Conservation (phyloP, 2,113 vertebrate genomes). For the Redunca redunca region DNA sequence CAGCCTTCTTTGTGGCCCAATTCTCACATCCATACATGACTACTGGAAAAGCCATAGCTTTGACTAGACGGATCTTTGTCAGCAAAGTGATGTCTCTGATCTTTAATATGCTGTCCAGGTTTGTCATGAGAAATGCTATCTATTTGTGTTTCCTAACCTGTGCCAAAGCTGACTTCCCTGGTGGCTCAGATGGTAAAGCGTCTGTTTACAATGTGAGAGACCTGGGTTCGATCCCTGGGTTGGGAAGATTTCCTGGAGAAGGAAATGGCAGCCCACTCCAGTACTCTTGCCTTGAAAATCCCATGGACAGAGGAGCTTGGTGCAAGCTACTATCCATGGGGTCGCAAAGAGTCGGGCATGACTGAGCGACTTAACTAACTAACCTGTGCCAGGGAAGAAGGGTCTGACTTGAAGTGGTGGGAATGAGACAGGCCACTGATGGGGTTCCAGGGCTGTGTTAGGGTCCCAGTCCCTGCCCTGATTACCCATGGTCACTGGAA, state of each 20-base stretch:
- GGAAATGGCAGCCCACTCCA: too few species aligned
- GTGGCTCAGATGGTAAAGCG: too few species aligned
- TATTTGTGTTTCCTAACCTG: too few species aligned
- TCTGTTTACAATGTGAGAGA: too few species aligned
- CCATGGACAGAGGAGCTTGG: too few species aligned
- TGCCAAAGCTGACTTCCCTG: too few species aligned
- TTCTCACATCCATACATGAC: not conserved
- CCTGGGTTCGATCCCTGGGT: too few species aligned
- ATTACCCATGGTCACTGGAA: not conserved
- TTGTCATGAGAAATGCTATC: not conserved
- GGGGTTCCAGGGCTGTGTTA: not conserved
- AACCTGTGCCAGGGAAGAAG: not conserved
- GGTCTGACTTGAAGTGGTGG: not conserved
- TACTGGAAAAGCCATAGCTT: not conserved
- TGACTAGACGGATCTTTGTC: not conserved
- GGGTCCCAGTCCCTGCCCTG: not conserved
- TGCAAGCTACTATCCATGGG: too few species aligned
- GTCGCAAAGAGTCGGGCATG: too few species aligned
- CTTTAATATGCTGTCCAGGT: not conserved
- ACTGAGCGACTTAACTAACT: too few species aligned
- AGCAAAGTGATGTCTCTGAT: not conserved
- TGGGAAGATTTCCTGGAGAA: too few species aligned
- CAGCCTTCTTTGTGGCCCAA: not conserved
- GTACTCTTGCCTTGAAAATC: too few species aligned
- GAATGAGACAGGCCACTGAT: fast-evolving